phyloP scores from a whole-genome alignment of 2,888 invertebrate species.

The Germaria angustata region DNA sequence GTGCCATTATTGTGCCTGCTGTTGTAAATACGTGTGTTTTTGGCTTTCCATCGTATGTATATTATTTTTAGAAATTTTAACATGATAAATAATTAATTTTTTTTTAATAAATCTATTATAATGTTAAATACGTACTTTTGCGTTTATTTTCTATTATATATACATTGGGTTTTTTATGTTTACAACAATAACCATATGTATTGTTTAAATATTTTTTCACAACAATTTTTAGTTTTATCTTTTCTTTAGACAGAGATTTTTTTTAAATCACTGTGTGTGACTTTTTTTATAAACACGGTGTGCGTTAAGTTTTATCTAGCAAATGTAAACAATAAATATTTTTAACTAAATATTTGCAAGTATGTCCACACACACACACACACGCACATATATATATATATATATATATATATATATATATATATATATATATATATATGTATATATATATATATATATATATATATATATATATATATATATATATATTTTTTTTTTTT shows the following conservation, averaged over 20 bases:
- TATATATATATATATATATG: too few relatives aligned
- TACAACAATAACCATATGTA: conserved; percentile 25
- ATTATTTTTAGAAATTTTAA: conserved; percentile 44
- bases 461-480: too few relatives aligned
- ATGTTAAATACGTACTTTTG: background rate
- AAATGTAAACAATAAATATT: background rate
- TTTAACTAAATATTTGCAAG: background rate
- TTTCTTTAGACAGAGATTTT: background rate
- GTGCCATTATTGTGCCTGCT: background rate
- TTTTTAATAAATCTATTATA: conserved; percentile 36
- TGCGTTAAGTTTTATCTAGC: background rate
- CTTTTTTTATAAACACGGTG: background rate
- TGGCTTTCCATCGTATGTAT: conserved; percentile 6
- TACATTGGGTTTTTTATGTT: conserved; percentile 10
- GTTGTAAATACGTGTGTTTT: background rate
- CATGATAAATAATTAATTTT: conserved; percentile 34
- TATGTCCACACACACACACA: background rate
- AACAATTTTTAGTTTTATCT: background rate
- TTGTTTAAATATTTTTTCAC: background rate
- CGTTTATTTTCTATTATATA: conserved; percentile 7
- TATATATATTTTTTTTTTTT: too few relatives aligned
- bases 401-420: too few relatives aligned
- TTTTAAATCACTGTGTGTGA: background rate
- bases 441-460: too few relatives aligned
- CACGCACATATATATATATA: too few relatives aligned